Evolutionary conservation across 2,113 vertebrate genomes (phyloP).

Genomic region (Parus major): DNA sequence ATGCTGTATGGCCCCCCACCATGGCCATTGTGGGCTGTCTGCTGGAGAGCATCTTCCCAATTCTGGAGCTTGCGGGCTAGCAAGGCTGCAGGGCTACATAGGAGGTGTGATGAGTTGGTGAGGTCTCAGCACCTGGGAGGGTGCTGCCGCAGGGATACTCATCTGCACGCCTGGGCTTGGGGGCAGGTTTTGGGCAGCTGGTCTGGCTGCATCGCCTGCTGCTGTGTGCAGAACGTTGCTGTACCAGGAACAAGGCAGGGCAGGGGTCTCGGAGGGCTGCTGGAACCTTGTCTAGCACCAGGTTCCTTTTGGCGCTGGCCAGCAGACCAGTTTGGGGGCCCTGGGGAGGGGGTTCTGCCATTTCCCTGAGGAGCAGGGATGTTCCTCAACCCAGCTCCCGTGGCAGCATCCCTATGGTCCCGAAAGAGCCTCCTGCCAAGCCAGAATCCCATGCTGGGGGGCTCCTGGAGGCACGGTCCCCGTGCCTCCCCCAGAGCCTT

Average conservation of each 20-base stretch:
- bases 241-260: neutral
- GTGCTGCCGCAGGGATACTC: neutral
- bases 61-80: neutral
- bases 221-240: fast-evolving
- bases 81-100: neutral
- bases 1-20: neutral
- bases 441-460: neutral
- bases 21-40: neutral
- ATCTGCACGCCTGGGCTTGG: neutral
- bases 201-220: fast-evolving
- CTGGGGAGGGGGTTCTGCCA: neutral
- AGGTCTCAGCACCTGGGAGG: neutral
- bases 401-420: neutral
- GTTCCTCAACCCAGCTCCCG: neutral
- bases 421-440: neutral
- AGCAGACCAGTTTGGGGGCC: neutral
- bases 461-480: neutral
- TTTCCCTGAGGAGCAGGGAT: neutral
- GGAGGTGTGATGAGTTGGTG: neutral
- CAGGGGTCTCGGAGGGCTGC: neutral
- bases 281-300: neutral
- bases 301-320: neutral
- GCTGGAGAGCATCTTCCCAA: neutral
- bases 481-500: neutral
- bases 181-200: neutral